phyloP scores from a whole-genome alignment of 2,888 invertebrate genomes.

The Heliconius hortense region DNA sequence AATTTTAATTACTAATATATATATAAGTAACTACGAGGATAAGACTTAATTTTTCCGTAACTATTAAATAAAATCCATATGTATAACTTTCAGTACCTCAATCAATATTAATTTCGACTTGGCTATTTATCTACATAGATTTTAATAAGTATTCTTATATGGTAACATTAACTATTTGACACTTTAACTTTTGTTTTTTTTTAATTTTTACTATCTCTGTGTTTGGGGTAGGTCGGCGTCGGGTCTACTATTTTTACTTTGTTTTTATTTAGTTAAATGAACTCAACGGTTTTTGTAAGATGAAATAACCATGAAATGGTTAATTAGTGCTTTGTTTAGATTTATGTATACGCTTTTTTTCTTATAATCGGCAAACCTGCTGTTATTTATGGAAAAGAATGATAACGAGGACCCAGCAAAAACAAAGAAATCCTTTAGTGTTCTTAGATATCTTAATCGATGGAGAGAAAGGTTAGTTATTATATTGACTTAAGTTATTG shows the following conservation, averaged over 20 bases:
- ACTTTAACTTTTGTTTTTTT: not conserved
- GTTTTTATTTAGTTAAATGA: conserved; percentile 45
- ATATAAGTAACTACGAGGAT: too few species aligned
- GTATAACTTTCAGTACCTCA: not conserved
- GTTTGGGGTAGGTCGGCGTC: conserved; percentile 45
- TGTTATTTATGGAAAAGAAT: conserved; percentile 44
- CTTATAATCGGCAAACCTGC: conserved; percentile 32
- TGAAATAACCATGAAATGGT: conserved; percentile 41
- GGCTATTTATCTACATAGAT: not conserved
- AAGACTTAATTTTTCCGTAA: too few species aligned
- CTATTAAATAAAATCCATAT: too few species aligned
- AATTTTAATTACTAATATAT: too few species aligned
- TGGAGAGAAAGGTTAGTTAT: conserved; percentile 83
- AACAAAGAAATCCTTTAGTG: conserved; percentile 84
- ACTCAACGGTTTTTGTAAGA: conserved; percentile 33
- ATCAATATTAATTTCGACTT: not conserved
- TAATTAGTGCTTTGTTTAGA: conserved; percentile 35
- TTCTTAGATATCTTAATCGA: conserved; percentile 87
- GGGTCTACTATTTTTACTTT: conserved; percentile 43
- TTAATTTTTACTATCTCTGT: conserved; percentile 29
- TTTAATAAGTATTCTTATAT: not conserved
- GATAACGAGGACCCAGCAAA: conserved; percentile 48
- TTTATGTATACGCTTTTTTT: conserved; percentile 25
- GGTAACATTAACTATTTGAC: conserved; percentile 1
- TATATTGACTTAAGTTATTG: conserved; percentile 9